Evolutionary conservation across 2,797 vertebrate genomes (phyloP), one percentile per base, ranked within the genome.

Genomic region (Enteromius anoplus): DNA sequence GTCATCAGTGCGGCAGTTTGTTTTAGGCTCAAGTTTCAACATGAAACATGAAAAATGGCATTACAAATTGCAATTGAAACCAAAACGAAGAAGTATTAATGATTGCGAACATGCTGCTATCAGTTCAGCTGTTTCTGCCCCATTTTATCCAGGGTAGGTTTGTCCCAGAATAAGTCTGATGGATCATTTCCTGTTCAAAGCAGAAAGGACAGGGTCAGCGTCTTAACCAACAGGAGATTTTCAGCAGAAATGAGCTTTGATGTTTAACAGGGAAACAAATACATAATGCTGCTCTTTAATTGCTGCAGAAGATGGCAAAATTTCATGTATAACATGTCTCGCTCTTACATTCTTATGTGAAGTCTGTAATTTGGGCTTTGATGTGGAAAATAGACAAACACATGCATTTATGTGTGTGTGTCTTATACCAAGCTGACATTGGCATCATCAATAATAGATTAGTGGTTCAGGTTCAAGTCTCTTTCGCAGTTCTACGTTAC

Each of bases 371-470:
- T 69, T 37, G 29, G 40, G 34, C 29, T 40, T 75, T 53, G 19
- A 58, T 55, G 17, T 42, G 45, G 17, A 64, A 42, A 23, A 34
- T 40, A n/a, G 17, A 23, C 17, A 69, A 32, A 37, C 3, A 7
- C 23, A 2, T 32, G 15, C 15, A 19, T 62, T 23, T 60, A 2
- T n/a, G 53, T 60, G 4, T 60, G 23, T 60, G 23, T 60, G 60
- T 62, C 12, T 60, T 42, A 19, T 66, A 70, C 47, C 81, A 75
- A 70, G 69, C 64, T 80, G 78, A 80, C 84, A 29, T 79, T 71
- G 72, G 71, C 71, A 45, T 83, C 47, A 75, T 86, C 32, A 83
- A 86, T 83, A 86, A 85, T 85, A 72, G 66, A 86, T 84, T 19
- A 55, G 58, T 66, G 55, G 51, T 86, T 84, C 76, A 88, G 79